Base-by-base conservation (phyloP, 2,797 vertebrate genomes). In the Sciaenops ocellatus region DNA sequence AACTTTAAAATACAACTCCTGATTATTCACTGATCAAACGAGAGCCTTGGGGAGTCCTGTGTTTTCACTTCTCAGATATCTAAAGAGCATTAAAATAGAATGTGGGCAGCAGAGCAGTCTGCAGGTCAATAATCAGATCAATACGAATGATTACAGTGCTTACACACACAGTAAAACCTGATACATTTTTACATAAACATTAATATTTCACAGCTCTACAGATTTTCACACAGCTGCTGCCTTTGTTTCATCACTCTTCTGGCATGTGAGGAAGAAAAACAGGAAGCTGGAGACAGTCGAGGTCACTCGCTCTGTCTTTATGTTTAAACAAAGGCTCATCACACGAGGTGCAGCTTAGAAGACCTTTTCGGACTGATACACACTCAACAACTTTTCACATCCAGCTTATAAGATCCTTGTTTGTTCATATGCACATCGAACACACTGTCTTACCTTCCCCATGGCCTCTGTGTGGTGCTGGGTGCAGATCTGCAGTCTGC, bases 391-490 rank as follows among this genome's bases (percentile, higher is more conserved):
- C 34, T 38, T 38, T 38, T 38, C 34, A 38, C 34, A 38, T 38
- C 34, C 34, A 34, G 34, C 8, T 2, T 7, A 34, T 34, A 34
- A 34, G 34, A 34, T 34, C 34, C 2, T 34, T 34, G 34, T 10
- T 42, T 30, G 7, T 38, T 42, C 16, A 24, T 52, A 15, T 8
- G 6, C 17, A 38, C 1, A 1, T 8, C 16, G 4, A 30, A n/a
- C 11, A 52, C 9, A 10, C 1, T 15, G 3, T 8, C 88, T 89
- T 93, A 99, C 98, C 98, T 99, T 99, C 60, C 98, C 98, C 91
- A 99, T 97, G 78, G 98, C 98, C 93, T 99, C 98, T 0, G 98
- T 99, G 93, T 99, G 98, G 86, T 99, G 98, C 59, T 99, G 98
- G 0, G 98, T 97, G 89, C 98, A 99, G 82, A 99, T 97, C 94